Percentiles rank a stretch among this genome's conserved stretches.
phyloP scores from a whole-genome alignment of 2,797 vertebrate genomes.

The Silurus aristotelis region DNA sequence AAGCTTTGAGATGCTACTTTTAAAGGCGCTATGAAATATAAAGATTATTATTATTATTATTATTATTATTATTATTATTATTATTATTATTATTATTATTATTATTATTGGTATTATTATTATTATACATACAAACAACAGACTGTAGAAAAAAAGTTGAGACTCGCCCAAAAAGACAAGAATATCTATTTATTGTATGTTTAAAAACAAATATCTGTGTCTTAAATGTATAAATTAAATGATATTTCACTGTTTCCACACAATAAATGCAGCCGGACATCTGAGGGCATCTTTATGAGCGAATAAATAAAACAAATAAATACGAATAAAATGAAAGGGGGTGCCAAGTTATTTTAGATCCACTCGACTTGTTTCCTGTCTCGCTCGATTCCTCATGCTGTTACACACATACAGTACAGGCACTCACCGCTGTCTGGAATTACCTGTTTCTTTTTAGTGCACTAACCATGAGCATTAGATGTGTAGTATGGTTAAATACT shows the following conservation, averaged over 20 bases:
- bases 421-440: not conserved
- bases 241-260: not conserved
- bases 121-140: not conserved
- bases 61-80: too few relatives aligned
- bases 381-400: not conserved
- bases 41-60: too few relatives aligned
- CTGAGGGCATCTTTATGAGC: not conserved
- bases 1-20: too few relatives aligned
- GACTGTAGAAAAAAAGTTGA: not conserved
- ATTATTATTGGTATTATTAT: too few relatives aligned
- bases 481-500: too few relatives aligned
- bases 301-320: not conserved
- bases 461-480: not conserved
- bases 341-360: constrained; percentile 82
- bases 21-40: too few relatives aligned
- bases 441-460: not conserved
- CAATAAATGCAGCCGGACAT: not conserved
- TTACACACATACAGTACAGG: constrained; percentile 5
- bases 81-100: too few relatives aligned
- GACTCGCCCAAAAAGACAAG: not conserved
- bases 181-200: not conserved
- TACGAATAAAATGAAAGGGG: constrained; percentile 66
- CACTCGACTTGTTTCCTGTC: constrained; percentile 64
- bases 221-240: not conserved
- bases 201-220: too few relatives aligned